Base-by-base conservation (phyloP, 1,140 invertebrate genomes). In the Oryctes rhinoceros region DNA sequence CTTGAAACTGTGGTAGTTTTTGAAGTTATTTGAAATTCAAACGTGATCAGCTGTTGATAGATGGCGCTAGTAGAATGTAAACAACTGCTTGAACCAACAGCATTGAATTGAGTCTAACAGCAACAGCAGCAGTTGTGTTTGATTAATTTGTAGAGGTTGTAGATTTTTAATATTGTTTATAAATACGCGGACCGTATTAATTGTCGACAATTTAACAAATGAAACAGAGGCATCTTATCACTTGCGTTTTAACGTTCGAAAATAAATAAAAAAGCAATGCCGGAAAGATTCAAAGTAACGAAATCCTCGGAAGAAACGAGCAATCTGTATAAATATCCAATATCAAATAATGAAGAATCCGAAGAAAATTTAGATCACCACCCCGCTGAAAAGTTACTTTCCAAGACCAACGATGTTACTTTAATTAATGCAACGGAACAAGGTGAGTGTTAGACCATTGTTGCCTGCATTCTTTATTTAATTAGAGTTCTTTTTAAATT, bases 251-350 rank as follows among this genome's bases (percentile, higher is more conserved):
- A 44, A n/a, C 53, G 53, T 20, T 62, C 20, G 65, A 10, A 67
- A 53, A 53, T 18, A 53, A 53, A 15, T 53, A 53, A 4, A 53
- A 35, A 18, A 44, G 48, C 20, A 78, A 78, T 78, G 76, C 76
- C 76, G 7, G 76, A 78, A 18, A 48, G 76, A 78, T 78, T 78
- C 53, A 78, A 48, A 53, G 76, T 78, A 78, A 78, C 76, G 30
- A 78, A 78, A 53, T 78, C 76, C 0, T 10, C 49, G 0, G 47
- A 39, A n/a, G 76, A 78, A 6, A 47, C 76, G 11, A 48, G 24
- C 10, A 78, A 78, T 59, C 10, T 78, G 9, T 78, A 78, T 78
- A 49, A 78, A 53, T 78, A 20, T 78, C 11, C 15, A 13, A 18
- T 53, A 53, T 53, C 49, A 10, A 7, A 39, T 13, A 59, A 78